These are phyloP conservation scores for Leucania comma DNA, from an alignment of 2,888 invertebrate genomes.

Conservation along the genomic window DNA sequence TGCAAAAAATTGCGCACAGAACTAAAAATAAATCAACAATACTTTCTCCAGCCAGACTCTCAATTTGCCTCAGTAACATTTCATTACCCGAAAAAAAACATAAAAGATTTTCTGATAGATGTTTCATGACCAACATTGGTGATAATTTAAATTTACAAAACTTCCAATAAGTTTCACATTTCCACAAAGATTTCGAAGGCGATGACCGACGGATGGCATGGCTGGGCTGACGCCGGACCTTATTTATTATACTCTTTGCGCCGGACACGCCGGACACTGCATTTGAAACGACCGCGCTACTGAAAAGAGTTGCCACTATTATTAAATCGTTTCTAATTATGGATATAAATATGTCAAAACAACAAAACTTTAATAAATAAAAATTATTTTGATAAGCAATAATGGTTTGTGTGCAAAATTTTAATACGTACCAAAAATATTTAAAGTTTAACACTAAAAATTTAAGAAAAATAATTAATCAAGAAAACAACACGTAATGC, in stretches of 20 bases:
- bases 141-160: conserved; percentile 20
- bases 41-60: too few species aligned
- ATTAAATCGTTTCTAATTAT: not conserved
- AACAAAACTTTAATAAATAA: not conserved
- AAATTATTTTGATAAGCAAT: not conserved
- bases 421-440: not conserved
- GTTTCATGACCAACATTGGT: conserved; percentile 15
- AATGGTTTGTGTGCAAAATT: accelerated
- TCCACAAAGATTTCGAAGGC: conserved; percentile 25
- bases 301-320: conserved; percentile 25
- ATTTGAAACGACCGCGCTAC: conserved; percentile 34
- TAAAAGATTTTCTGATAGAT: not conserved
- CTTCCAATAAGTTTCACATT: conserved; percentile 39
- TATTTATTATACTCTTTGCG: too few species aligned
- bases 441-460: too few species aligned
- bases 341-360: conserved; percentile 2
- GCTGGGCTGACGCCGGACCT: too few species aligned
- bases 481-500: not conserved
- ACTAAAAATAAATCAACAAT: not conserved
- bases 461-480: not conserved
- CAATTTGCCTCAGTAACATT: not conserved
- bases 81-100: not conserved
- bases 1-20: not conserved
- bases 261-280: too few species aligned
- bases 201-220: conserved; percentile 2